Evolutionary conservation across 2,113 vertebrate genomes (phyloP).

Genomic region (Passer domesticus): DNA sequence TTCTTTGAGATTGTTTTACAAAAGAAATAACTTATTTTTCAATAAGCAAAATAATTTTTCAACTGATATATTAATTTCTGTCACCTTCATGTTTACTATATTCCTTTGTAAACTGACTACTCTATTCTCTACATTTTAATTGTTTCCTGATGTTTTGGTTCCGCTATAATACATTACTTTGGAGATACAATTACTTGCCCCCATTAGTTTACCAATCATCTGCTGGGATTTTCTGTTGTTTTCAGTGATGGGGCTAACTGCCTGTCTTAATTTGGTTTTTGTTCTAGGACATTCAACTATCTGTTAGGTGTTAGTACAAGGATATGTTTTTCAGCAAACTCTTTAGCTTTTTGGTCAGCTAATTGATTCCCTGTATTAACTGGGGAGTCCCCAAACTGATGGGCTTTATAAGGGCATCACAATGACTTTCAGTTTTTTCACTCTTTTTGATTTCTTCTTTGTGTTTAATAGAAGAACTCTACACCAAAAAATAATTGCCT

Average conservation of each 20-base stretch:
- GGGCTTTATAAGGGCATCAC: background rate
- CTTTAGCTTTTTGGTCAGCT: background rate
- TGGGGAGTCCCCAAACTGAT: background rate
- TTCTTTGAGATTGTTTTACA: background rate
- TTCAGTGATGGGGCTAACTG: background rate
- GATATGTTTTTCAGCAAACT: background rate
- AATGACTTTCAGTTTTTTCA: background rate
- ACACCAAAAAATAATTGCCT: background rate
- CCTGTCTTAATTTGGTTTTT: background rate
- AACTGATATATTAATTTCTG: background rate
- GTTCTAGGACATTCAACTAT: background rate
- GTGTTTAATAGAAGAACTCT: background rate
- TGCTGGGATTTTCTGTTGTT: background rate
- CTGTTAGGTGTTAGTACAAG: background rate
- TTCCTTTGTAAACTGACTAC: background rate
- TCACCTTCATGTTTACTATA: background rate
- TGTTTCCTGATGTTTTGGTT: background rate
- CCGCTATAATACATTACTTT: background rate
- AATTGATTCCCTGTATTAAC: background rate
- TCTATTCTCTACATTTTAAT: background rate
- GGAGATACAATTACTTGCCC: background rate
- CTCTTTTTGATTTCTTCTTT: background rate
- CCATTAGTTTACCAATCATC: background rate
- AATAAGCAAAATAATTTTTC: background rate
- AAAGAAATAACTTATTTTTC: background rate